A percentile compares a stretch with the other conserved stretches of the same genome.
Evolutionary conservation across 2,113 vertebrate genomes (phyloP).

Genomic region (Lates calcarifer): DNA sequence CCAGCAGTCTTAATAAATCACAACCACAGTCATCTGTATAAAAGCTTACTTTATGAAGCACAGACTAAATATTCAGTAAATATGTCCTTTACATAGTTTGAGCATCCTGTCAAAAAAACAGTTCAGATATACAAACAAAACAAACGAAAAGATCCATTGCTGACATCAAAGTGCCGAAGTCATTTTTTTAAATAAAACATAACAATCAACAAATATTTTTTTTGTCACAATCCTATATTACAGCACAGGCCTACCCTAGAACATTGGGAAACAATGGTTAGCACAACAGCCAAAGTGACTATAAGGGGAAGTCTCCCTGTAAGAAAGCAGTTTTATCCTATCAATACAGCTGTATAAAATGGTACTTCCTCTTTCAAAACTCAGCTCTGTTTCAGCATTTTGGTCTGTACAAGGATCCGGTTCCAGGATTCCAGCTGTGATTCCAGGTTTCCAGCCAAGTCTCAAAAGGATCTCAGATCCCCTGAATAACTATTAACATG

Average conservation of each 20-base stretch:
- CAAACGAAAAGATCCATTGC: conserved; percentile 64
- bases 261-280: conserved; percentile 82
- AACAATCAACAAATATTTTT: conserved; percentile 71
- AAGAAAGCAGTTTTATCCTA: conserved; percentile 76
- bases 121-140: conserved; percentile 77
- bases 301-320: conserved; percentile 74
- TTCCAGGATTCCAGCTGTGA: conserved; percentile 68
- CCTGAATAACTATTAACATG: conserved; percentile 21
- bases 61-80: conserved; percentile 84
- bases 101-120: conserved; percentile 75
- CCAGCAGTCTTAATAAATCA: conserved; percentile 45
- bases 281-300: conserved; percentile 85
- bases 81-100: conserved; percentile 80
- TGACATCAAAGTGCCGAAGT: conserved; percentile 80
- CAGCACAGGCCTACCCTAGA: conserved; percentile 85
- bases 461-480: conserved; percentile 58
- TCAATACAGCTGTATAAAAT: conserved; percentile 80
- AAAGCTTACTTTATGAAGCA: conserved; percentile 85
- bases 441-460: conserved; percentile 72
- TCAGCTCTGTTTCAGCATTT: conserved; percentile 62
- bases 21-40: conserved; percentile 70
- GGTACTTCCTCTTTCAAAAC: conserved; percentile 73
- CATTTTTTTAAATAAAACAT: conserved; percentile 76
- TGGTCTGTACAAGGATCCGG: conserved; percentile 58
- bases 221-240: conserved; percentile 83